Evolutionary conservation across 2,113 vertebrate species (phyloP).

Genomic region (Phylloscopus trochilus): DNA sequence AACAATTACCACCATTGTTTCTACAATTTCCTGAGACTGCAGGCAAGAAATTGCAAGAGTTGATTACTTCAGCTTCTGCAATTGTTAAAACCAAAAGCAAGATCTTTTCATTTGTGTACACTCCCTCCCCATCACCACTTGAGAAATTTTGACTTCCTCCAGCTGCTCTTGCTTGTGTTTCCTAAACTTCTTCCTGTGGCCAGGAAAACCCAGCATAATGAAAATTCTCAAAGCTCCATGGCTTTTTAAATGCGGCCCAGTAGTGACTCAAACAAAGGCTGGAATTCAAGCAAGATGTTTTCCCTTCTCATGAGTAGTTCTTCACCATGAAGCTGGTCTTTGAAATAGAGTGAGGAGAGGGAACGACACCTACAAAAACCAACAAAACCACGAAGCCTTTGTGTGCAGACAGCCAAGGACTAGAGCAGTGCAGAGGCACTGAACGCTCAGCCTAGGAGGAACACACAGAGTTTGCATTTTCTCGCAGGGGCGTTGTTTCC

Average conservation of each 20-base stretch:
- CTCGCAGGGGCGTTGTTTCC: rapidly evolving
- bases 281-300: not conserved
- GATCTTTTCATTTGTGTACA: not conserved
- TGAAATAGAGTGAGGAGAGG: not conserved
- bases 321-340: not conserved
- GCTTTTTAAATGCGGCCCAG: not conserved
- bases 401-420: not conserved
- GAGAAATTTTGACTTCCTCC: not conserved
- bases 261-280: not conserved
- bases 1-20: not conserved
- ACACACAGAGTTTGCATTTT: not conserved
- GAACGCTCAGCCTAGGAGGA: not conserved
- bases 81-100: not conserved
- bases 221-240: not conserved
- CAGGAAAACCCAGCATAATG: not conserved
- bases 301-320: not conserved
- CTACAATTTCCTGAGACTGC: not conserved
- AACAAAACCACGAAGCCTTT: not conserved
- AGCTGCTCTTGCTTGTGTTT: not conserved
- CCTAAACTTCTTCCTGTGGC: not conserved
- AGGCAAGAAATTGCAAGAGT: not conserved
- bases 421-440: not conserved
- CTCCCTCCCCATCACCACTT: not conserved
- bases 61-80: not conserved
- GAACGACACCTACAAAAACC: not conserved